These are phyloP conservation scores for Drosophila greeni DNA, from an alignment of 2,888 invertebrate genomes.

Conservation along the genomic window DNA sequence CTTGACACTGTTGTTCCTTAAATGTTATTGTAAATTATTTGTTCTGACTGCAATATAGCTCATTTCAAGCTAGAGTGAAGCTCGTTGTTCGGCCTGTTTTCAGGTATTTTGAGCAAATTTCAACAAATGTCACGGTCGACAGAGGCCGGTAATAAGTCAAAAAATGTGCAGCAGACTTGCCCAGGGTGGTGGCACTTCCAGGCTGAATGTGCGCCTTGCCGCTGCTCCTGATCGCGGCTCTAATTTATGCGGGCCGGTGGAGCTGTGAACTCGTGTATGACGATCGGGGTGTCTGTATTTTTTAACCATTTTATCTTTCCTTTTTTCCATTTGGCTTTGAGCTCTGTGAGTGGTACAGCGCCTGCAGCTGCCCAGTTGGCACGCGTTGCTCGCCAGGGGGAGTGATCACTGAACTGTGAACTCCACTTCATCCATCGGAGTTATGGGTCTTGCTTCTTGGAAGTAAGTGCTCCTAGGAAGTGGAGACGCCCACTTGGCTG, in stretches of 20 bases:
- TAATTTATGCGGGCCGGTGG: conserved; percentile 46
- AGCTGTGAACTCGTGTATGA: conserved; percentile 69
- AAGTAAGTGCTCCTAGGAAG: conserved; percentile 30
- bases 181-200: conserved; percentile 51
- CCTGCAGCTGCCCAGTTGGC: conserved; percentile 71
- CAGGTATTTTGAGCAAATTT: conserved; percentile 45
- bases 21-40: conserved; percentile 52
- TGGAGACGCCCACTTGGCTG: conserved; percentile 36
- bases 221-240: conserved; percentile 31
- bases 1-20: conserved; percentile 50
- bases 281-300: conserved; percentile 39
- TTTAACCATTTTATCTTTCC: conserved; percentile 2
- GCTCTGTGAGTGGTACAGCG: conserved; percentile 39
- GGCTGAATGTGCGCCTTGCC: conserved; percentile 12
- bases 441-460: conserved; percentile 54
- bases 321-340: conserved; percentile 8
- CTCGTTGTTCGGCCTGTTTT: conserved; percentile 16
- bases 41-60: conserved; percentile 46
- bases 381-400: conserved; percentile 55
- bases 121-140: conserved; percentile 65
- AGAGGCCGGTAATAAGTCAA: conserved; percentile 57
- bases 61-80: conserved; percentile 63
- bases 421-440: conserved; percentile 33
- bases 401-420: conserved; percentile 65
- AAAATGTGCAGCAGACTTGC: conserved; percentile 58